These are phyloP conservation scores for Rhabdomys dilectus DNA, from an alignment of 2,113 vertebrate genomes.

Conservation along the genomic window DNA sequence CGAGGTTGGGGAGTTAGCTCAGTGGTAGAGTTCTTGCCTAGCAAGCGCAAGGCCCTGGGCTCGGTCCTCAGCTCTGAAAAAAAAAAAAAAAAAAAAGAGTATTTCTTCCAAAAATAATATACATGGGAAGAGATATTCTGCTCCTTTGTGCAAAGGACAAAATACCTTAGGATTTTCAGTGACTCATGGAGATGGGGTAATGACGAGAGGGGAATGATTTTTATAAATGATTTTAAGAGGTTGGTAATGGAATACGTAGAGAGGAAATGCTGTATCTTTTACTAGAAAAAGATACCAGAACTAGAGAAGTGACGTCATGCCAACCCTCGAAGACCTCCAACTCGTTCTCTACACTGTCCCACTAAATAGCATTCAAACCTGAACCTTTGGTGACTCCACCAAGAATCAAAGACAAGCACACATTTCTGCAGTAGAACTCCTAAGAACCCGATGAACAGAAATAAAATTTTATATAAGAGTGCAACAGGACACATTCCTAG, in stretches of 20 bases:
- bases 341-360: not conserved
- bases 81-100: not conserved
- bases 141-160: conserved; percentile 30
- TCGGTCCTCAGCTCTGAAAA: too few species aligned
- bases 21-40: too few species aligned
- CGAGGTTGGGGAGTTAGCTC: too few species aligned
- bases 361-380: conserved; percentile 32
- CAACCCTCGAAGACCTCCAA: not conserved
- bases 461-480: not conserved
- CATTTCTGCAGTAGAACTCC: conserved; percentile 42
- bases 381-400: conserved; percentile 9
- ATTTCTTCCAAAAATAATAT: conserved; percentile 54
- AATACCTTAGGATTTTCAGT: not conserved
- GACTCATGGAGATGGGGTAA: not conserved
- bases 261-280: not conserved
- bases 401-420: conserved; percentile 29
- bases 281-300: conserved; percentile 22
- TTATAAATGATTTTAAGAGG: conserved; percentile 44
- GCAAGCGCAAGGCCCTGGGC: too few species aligned
- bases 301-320: not conserved
- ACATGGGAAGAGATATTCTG: not conserved
- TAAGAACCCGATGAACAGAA: conserved; percentile 16
- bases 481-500: not conserved
- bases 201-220: not conserved
- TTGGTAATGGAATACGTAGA: conserved; percentile 27